Evolutionary conservation across 2,888 invertebrate species (phyloP).

Genomic region (Hirtodrosophila histrioides): DNA sequence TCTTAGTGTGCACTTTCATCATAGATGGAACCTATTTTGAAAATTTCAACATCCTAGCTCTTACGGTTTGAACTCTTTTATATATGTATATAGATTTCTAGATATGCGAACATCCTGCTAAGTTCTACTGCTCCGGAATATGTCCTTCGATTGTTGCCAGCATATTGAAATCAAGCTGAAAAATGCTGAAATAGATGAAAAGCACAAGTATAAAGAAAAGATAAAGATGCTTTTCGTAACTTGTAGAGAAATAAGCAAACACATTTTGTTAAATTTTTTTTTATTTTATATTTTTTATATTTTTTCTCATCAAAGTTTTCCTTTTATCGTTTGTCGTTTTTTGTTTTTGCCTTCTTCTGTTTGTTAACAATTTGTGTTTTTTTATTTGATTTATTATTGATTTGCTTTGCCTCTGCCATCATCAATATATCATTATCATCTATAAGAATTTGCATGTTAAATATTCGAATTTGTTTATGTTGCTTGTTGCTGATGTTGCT

Average conservation of each 20-base stretch:
- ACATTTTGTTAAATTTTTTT: conserved; percentile 50
- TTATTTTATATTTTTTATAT: conserved; percentile 64
- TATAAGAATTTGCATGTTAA: conserved; percentile 38
- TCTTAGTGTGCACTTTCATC: too few species aligned
- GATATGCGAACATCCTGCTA: too few species aligned
- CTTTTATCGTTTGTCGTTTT: conserved; percentile 39
- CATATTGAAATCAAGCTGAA: too few species aligned
- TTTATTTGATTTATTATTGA: conserved; percentile 59
- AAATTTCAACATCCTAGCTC: too few species aligned
- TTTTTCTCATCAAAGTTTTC: conserved; percentile 57
- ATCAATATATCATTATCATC: conserved; percentile 15
- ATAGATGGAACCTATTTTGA: too few species aligned
- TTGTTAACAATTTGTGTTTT: conserved; percentile 70
- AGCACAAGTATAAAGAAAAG: too few species aligned
- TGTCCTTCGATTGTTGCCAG: too few species aligned
- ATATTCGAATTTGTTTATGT: conserved; percentile 29
- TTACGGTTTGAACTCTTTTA: too few species aligned
- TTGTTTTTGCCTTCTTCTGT: conserved; percentile 24
- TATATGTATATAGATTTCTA: too few species aligned
- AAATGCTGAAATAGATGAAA: conserved; percentile 14
- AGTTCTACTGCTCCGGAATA: too few species aligned
- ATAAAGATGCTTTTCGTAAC: too few species aligned
- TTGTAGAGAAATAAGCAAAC: conserved; percentile 24
- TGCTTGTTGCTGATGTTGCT: conserved; percentile 43
- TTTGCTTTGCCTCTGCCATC: conserved; percentile 47